A percentile compares a stretch with the other conserved stretches of the same genome.
These are phyloP conservation scores for Paraescarpia echinospica DNA, from an alignment of 1,140 invertebrate genomes.

Conservation along the genomic window DNA sequence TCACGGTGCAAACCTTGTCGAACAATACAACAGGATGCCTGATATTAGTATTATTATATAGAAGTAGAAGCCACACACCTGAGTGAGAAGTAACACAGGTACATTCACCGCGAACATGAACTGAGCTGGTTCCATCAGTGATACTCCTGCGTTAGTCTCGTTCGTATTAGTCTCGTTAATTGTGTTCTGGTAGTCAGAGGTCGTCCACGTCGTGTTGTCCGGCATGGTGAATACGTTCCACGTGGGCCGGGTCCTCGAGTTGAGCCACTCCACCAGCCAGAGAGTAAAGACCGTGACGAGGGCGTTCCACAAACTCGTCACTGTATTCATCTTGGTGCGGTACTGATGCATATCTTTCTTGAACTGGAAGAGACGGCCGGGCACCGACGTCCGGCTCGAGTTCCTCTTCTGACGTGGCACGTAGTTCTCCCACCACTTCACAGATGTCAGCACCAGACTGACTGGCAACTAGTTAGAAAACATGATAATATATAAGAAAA, in stretches of 20 bases:
- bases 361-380: slow-evolving; percentile 34
- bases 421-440: slow-evolving; percentile 97
- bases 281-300: not conserved
- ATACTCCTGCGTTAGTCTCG: no score
- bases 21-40: no score
- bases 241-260: not conserved
- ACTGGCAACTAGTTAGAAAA: slow-evolving; percentile 80
- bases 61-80: no score
- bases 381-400: slow-evolving; percentile 54
- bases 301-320: not conserved
- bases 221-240: not conserved
- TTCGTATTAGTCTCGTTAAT: no score
- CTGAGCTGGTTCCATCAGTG: no score
- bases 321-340: slow-evolving; percentile 8
- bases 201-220: no score
- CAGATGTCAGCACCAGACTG: slow-evolving; percentile 79
- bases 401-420: slow-evolving; percentile 57
- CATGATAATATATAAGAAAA: no score
- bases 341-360: not conserved
- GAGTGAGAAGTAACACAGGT: no score
- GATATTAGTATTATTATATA: no score
- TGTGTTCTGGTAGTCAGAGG: no score
- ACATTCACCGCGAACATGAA: no score
- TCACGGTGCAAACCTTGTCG: no score
- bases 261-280: not conserved